Conservation (phyloP, 2,888 invertebrate species). For the Drosophila hamatofila region DNA sequence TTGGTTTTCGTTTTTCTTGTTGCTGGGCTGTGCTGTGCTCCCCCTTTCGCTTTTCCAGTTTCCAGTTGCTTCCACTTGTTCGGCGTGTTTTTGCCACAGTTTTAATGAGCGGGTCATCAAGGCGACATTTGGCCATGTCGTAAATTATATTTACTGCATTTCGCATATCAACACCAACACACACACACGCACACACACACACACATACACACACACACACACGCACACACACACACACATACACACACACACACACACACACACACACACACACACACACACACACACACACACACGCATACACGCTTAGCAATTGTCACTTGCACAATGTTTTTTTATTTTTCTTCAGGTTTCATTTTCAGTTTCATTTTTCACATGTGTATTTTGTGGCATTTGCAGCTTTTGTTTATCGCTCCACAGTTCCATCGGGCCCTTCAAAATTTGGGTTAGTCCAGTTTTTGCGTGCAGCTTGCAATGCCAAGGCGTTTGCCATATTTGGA, state of each 20-base stretch:
- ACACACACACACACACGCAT: conserved; percentile 16
- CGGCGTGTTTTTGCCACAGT: conserved; percentile 33
- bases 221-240: conserved; percentile 14
- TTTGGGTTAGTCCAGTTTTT: background rate
- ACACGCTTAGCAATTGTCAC: conserved; percentile 45
- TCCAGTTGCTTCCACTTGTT: conserved; percentile 20
- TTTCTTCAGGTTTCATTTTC: conserved; percentile 49
- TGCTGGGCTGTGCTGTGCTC: background rate
- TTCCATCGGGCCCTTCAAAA: conserved; percentile 20
- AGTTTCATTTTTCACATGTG: conserved; percentile 58
- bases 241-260: conserved; percentile 15
- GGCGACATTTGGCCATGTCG: conserved; percentile 69
- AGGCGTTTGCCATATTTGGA: background rate
- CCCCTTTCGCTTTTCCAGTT: conserved; percentile 37
- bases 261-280: conserved; percentile 9
- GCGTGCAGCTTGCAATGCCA: conserved; percentile 3
- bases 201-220: conserved; percentile 11
- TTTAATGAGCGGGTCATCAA: conserved; percentile 75
- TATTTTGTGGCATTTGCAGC: conserved; percentile 49
- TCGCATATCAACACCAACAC: conserved; percentile 45
- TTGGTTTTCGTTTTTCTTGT: background rate
- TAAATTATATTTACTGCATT: conserved; percentile 73
- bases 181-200: conserved; percentile 11
- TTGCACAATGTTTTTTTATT: conserved; percentile 62
- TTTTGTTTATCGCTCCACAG: conserved; percentile 19